phyloP scores from a whole-genome alignment of 2,797 vertebrate genomes.

The Capromys pilorides region DNA sequence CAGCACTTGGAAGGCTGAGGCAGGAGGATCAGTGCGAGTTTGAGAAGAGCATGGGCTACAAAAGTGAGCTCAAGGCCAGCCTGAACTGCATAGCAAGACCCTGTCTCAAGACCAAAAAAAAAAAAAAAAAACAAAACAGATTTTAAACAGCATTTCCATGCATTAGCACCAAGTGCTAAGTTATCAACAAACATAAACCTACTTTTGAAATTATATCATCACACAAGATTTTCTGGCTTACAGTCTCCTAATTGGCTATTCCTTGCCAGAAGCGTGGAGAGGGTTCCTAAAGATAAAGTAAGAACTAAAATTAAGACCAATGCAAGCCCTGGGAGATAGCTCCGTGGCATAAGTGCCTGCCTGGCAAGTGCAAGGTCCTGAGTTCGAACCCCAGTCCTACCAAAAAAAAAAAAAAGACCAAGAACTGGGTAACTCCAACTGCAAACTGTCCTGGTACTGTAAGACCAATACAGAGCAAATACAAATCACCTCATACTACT shows the following conservation, averaged over 20 bases:
- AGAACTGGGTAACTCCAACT: constrained; percentile 33
- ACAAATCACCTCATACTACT: constrained; percentile 1
- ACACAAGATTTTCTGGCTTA: neutral
- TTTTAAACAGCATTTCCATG: neutral
- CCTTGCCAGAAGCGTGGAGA: too few relatives aligned
- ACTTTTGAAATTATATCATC: constrained; percentile 7
- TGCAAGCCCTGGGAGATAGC: too few relatives aligned
- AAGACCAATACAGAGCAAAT: constrained; percentile 27
- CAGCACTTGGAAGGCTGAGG: too few relatives aligned
- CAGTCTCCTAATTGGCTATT: neutral
- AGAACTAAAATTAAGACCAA: too few relatives aligned
- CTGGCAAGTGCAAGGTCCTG: too few relatives aligned
- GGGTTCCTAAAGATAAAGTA: neutral
- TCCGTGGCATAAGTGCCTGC: too few relatives aligned
- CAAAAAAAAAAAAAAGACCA: neutral
- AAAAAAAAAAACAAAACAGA: neutral
- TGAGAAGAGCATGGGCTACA: too few relatives aligned
- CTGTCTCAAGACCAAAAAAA: too few relatives aligned
- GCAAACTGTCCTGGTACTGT: neutral
- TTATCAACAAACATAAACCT: neutral
- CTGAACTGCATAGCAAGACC: too few relatives aligned
- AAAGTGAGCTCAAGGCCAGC: too few relatives aligned
- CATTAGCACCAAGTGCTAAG: neutral
- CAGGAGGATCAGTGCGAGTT: too few relatives aligned
- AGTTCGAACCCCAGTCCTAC: too few relatives aligned